Evolutionary conservation across 2,113 vertebrate species (phyloP), one percentile per base, ranked within the genome.

Genomic region (Buteo buteo): DNA sequence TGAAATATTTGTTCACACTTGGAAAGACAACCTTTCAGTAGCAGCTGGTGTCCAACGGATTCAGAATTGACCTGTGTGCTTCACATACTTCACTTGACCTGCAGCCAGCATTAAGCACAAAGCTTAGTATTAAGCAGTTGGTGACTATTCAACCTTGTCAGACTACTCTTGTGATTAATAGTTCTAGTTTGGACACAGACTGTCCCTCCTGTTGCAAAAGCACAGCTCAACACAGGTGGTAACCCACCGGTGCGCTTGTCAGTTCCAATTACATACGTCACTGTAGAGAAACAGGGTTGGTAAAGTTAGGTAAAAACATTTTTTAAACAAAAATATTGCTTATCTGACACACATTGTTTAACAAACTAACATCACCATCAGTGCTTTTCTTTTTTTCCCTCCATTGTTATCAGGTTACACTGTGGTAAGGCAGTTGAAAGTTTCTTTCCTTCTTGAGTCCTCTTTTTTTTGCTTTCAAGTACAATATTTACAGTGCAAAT

Each of bases 241-340:
- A 74, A 84, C 14, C 6, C 57, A 31, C 22, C 0, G 0, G 26
- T 29, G 26, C 2, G 1, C 24, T 36, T 26, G 13, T 14, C 76
- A 57, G 28, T 70, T 77, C 76, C 54, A n/a, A 13, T 54, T 42
- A 29, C 5, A 4, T 26, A 29, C 4, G 11, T 25, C 49, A 42
- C 31, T 36, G 45, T 42, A 54, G 49, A 86, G 40, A 91, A 93
- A 72, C 4, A 2, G 4, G 36, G 44, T 24, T 40, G 17, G n/a
- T 69, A 79, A 94, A 66, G 62, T 62, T 12, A 5, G 6, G 31
- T 78, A 67, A 86, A 86, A 95, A 44, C 12, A 45, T 72, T 67
- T 88, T 77, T 77, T 20, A 55, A 91, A 40, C 9, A 47, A 29
- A 65, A 36, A 59, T 21, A 38, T 10, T 25, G 20, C 38, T 88